phyloP scores from a whole-genome alignment of 2,797 vertebrate genomes.

The Darevskia nairensis region DNA sequence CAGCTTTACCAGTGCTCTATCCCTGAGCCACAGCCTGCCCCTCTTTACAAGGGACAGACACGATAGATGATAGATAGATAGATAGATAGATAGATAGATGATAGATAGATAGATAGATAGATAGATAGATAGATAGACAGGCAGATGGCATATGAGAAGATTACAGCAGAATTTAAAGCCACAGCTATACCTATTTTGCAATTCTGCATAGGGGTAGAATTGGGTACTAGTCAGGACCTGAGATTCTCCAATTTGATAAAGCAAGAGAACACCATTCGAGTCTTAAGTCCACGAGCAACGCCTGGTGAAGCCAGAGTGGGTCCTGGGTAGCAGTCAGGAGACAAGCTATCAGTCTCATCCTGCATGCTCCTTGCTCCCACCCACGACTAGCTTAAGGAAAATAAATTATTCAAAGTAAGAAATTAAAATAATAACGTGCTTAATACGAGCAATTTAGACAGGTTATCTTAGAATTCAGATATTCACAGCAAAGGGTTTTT shows the following conservation, averaged over 20 bases:
- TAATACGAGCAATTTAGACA: not conserved
- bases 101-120: too few species aligned
- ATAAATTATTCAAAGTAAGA: constrained; percentile 5
- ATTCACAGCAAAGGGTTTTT: not conserved
- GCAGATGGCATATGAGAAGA: not conserved
- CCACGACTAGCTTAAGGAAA: not conserved
- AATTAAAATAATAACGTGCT: not conserved
- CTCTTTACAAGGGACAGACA: not conserved
- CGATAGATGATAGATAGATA: too few species aligned
- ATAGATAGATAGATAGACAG: not conserved
- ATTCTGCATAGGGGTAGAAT: not conserved
- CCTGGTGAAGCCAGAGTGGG: too few species aligned
- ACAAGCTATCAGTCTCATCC: not conserved
- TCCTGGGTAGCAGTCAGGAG: not conserved
- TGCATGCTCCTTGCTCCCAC: not conserved
- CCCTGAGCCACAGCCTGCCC: too few species aligned
- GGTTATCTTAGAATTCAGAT: not conserved
- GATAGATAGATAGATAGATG: too few species aligned
- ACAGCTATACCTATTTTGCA: not conserved
- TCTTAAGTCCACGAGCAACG: not conserved
- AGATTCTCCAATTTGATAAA: not conserved
- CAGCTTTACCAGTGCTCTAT: too few species aligned
- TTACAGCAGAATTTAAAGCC: not conserved
- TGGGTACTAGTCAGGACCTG: not conserved
- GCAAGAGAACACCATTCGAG: not conserved